Evolutionary conservation across 2,888 invertebrate species (phyloP).

Genomic region (Zelleria hepariella): DNA sequence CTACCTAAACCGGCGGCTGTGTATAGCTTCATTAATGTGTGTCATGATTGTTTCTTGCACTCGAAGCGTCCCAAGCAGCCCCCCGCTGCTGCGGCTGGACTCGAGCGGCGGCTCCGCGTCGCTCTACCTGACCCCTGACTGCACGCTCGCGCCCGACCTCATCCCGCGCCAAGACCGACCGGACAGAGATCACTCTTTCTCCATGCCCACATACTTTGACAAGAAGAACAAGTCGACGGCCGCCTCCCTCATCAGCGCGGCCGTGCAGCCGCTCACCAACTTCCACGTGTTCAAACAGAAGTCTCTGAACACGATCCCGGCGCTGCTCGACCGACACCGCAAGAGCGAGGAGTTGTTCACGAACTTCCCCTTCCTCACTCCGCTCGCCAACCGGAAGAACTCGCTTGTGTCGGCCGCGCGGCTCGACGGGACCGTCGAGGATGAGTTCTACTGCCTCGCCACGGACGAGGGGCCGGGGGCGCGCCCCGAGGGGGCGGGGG

Average conservation of each 20-base stretch:
- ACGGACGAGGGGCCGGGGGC: slow-evolving; percentile 46
- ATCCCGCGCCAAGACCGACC: too few species aligned
- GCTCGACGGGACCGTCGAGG: slow-evolving; percentile 56
- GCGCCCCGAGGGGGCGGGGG: slow-evolving; percentile 27
- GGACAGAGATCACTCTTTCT: slow-evolving; percentile 46
- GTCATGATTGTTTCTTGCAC: slow-evolving; percentile 32
- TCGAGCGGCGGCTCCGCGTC: slow-evolving; percentile 39
- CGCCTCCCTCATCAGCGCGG: slow-evolving; percentile 36
- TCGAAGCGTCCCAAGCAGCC: slow-evolving; percentile 24
- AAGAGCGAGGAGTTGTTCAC: slow-evolving; percentile 64
- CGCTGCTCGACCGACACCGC: slow-evolving; percentile 40
- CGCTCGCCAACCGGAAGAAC: slow-evolving; percentile 67
- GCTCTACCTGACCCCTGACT: slow-evolving; percentile 10
- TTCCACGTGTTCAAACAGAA: slow-evolving; percentile 65
- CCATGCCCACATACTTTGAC: slow-evolving; percentile 65
- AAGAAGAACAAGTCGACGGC: slow-evolving; percentile 43
- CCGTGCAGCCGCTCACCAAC: slow-evolving; percentile 52
- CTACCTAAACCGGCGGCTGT: slow-evolving; percentile 30
- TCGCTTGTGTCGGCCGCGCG: slow-evolving; percentile 49
- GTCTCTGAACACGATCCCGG: slow-evolving; percentile 61
- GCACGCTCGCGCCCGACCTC: slow-evolving; percentile 9
- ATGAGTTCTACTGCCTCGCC: slow-evolving; percentile 59
- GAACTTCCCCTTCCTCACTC: slow-evolving; percentile 72
- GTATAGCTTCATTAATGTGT: slow-evolving; percentile 22
- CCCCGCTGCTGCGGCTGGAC: slow-evolving; percentile 46